Conservation (phyloP, 2,113 vertebrate species). For the Marcusenius ussheri region DNA sequence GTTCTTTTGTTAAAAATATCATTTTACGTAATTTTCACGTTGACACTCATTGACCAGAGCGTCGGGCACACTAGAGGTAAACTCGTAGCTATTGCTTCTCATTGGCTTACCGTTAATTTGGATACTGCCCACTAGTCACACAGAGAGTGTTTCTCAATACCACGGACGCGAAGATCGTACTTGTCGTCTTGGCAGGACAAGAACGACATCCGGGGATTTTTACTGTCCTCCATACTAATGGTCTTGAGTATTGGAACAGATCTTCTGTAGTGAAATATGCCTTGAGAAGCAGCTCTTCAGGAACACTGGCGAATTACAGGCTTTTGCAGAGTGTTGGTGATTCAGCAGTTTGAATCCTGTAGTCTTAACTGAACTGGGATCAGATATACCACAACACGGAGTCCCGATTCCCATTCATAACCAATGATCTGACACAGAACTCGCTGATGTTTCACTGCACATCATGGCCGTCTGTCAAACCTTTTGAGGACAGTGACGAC, state of each 20-base stretch:
- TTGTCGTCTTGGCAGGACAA: too few species aligned
- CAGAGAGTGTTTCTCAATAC: neutral
- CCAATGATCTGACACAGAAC: neutral
- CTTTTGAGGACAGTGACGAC: neutral
- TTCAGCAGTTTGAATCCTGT: neutral
- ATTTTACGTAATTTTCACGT: conserved; percentile 35
- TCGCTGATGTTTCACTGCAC: neutral
- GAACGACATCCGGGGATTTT: too few species aligned
- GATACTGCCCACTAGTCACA: neutral
- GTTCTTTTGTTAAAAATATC: conserved; percentile 58
- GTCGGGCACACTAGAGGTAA: neutral
- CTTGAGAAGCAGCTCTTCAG: neutral
- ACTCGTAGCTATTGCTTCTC: conserved; percentile 3
- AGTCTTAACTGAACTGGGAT: neutral
- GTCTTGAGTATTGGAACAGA: too few species aligned
- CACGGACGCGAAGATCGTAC: too few species aligned
- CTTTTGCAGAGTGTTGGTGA: neutral
- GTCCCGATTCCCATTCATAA: neutral
- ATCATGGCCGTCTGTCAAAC: neutral
- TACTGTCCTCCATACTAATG: too few species aligned
- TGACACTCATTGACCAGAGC: neutral
- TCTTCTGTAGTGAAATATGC: too few species aligned
- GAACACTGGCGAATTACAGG: neutral
- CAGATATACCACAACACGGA: neutral
- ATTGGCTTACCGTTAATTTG: conserved; percentile 23